phyloP scores from a whole-genome alignment of 2,797 vertebrate genomes.

The Valencia hispanica region DNA sequence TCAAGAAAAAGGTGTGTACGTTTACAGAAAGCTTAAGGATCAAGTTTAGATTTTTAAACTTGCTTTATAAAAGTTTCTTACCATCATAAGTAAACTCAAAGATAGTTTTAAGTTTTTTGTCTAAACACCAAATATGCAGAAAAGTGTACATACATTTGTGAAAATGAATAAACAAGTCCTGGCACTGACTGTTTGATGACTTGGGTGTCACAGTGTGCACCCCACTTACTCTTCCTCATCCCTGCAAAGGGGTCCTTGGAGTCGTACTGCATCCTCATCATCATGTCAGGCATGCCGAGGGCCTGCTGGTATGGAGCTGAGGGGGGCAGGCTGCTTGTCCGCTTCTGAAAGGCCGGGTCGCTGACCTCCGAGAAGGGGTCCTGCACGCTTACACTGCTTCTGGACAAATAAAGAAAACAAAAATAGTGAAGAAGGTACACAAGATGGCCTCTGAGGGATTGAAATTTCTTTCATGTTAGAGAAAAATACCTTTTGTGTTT shows the following conservation, averaged over 20 bases:
- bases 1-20: constrained; percentile 15
- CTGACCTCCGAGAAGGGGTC: constrained; percentile 96
- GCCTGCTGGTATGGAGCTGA: constrained; percentile 91
- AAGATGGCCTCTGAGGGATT: background rate
- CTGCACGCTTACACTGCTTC: constrained; percentile 92
- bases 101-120: background rate
- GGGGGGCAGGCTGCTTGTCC: constrained; percentile 87
- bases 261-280: constrained; percentile 97
- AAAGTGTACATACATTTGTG: background rate
- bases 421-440: constrained; percentile 2
- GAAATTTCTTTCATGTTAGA: background rate
- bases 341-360: constrained; percentile 93
- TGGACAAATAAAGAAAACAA: constrained; percentile 53
- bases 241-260: constrained; percentile 96
- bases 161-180: background rate
- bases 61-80: background rate
- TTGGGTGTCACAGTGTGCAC: constrained; percentile 27
- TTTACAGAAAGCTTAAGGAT: constrained; percentile 25
- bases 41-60: constrained; percentile 12
- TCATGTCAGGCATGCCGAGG: constrained; percentile 91
- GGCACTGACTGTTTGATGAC: constrained; percentile 6
- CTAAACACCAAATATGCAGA: background rate
- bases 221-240: constrained; percentile 94
- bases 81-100: background rate
- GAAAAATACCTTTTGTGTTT: background rate